A percentile compares a stretch with the other conserved stretches of the same genome.
phyloP scores from a whole-genome alignment of 2,888 invertebrate genomes.

The Deilephila porcellus region DNA sequence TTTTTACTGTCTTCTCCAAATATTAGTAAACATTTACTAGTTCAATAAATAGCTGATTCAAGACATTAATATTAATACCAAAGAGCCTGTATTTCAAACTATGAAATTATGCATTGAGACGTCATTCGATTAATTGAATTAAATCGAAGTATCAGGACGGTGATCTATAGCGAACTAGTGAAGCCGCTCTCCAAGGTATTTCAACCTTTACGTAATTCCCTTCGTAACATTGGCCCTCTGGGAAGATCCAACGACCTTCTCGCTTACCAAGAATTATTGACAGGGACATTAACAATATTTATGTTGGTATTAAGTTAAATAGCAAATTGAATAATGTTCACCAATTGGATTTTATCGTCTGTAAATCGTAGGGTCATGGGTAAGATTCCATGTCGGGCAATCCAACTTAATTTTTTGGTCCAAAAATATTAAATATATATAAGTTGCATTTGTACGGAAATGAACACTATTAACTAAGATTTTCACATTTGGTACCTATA shows the following conservation, averaged over 20 bases:
- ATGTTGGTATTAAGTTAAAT: neutral
- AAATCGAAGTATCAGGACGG: neutral
- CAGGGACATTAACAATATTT: neutral
- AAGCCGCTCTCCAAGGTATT: conserved; percentile 4
- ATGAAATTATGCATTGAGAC: neutral
- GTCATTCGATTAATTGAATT: conserved; percentile 5
- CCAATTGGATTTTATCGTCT: neutral
- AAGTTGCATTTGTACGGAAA: too few species aligned
- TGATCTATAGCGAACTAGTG: conserved; percentile 9
- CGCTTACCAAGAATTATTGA: neutral
- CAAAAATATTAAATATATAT: too few species aligned
- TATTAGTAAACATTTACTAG: too few species aligned
- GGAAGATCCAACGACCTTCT: conserved; percentile 12
- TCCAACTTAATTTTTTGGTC: too few species aligned
- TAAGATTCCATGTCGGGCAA: too few species aligned
- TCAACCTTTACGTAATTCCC: conserved; percentile 20
- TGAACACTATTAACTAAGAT: too few species aligned
- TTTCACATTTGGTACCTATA: too few species aligned
- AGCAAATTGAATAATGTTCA: neutral
- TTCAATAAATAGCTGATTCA: too few species aligned
- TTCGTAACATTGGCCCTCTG: conserved; percentile 12
- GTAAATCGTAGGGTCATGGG: too few species aligned
- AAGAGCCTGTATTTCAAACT: neutral
- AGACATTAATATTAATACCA: too few species aligned
- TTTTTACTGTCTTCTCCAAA: too few species aligned